These are phyloP conservation scores for Scomber scombrus DNA, from an alignment of 2,113 vertebrate genomes.

Conservation along the genomic window DNA sequence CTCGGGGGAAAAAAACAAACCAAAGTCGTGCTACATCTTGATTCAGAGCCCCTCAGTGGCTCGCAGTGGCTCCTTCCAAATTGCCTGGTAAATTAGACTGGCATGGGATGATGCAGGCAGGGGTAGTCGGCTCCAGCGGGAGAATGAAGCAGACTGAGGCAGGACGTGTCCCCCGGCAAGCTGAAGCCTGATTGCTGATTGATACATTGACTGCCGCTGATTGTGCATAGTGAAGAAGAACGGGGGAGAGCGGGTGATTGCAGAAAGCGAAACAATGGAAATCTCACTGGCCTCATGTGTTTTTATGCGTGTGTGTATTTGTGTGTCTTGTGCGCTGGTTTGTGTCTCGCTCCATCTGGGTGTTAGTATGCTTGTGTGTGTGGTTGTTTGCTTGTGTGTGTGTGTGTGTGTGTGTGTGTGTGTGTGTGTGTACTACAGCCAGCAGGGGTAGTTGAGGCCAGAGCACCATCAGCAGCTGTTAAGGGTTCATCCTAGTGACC, in stretches of 20 bases:
- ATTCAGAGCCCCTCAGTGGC: conserved; percentile 38
- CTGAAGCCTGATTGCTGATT: conserved; percentile 71
- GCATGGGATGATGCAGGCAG: conserved; percentile 38
- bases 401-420: background rate
- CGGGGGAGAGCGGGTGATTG: conserved; percentile 48
- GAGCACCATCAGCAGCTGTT: conserved; percentile 38
- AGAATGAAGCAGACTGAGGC: conserved; percentile 22
- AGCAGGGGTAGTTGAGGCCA: conserved; percentile 14
- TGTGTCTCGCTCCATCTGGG: background rate
- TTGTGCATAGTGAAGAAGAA: conserved; percentile 46
- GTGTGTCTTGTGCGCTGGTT: background rate
- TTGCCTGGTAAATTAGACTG: conserved; percentile 54
- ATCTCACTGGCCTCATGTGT: background rate
- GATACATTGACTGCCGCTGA: conserved; percentile 61
- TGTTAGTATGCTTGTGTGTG: background rate
- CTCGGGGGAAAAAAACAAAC: conserved; percentile 9
- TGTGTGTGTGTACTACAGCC: conserved; percentile 2
- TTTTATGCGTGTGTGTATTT: background rate
- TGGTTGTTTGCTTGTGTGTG: background rate
- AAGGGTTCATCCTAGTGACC: conserved; percentile 42
- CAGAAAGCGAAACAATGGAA: conserved; percentile 51
- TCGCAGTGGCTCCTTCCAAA: conserved; percentile 43
- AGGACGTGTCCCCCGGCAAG: conserved; percentile 40
- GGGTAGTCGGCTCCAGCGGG: conserved; percentile 19
- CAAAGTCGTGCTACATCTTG: conserved; percentile 40